Evolutionary conservation across 2,113 vertebrate species (phyloP), one percentile per base, ranked within the genome.

Genomic region (Periophthalmodon schlosseri): DNA sequence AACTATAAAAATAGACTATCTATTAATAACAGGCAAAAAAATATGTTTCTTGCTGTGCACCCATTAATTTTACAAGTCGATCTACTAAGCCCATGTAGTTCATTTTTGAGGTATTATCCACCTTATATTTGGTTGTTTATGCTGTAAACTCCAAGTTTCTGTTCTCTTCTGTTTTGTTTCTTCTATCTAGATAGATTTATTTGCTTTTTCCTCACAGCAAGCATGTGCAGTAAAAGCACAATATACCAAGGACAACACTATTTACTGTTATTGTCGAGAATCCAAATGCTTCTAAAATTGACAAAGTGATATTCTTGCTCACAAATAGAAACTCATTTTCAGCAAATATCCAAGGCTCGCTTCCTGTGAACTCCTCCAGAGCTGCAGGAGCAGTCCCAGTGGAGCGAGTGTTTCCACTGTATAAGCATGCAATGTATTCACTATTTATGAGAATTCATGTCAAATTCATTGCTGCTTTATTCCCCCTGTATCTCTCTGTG

Each of bases 381-480:
- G 63, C 63, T 39, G 23, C 60, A 69, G 61, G 61, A 50, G 28
- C 77, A 5, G 12, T 71, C 77, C 76, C 64, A 33, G 11, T 73
- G 39, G 73, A 79, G 28, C 72, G 58, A 54, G 36, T 39, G 65
- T 75, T 83, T 75, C 54, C 69, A 74, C 72, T 56, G 65, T 56
- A 68, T 50, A 69, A 34, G 77, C 73, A 13, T 82, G 79, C 78
- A 72, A 80, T 28, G 44, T 28, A 69, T 86, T 24, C 56, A 82
- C 71, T 84, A 88, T 90, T 88, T 49, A 89, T 87, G 71, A 78
- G 69, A 2, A 1, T 78, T 83, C 79, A 83, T 88, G 75, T 81
- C 70, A 83, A 80, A 83, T 89, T 68, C 72, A 84, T 86, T 70
- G 39, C 71, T 44, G 71, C 68, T 82, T 82, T 85, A 77, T 83